Conservation (phyloP, 1,140 invertebrate genomes). For the Daktulosphaira vitifoliae region DNA sequence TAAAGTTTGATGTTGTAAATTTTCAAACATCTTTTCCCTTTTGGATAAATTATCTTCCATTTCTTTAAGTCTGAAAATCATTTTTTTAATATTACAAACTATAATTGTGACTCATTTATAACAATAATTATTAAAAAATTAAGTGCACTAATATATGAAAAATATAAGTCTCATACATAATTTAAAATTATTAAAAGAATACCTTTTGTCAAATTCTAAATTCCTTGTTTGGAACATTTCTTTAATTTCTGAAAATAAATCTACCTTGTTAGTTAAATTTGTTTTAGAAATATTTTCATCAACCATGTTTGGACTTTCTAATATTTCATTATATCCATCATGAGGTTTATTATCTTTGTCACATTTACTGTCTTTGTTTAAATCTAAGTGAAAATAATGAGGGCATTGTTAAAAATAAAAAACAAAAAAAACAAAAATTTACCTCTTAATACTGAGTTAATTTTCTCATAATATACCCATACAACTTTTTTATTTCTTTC, state of each 20-base stretch:
- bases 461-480: slow-evolving; percentile 22
- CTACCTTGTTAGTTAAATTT: not conserved
- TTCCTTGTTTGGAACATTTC: not conserved
- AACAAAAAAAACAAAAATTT: not conserved
- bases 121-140: too few species aligned
- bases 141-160: too few species aligned
- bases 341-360: not conserved
- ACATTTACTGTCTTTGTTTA: not conserved
- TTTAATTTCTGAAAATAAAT: not conserved
- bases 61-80: not conserved
- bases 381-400: not conserved
- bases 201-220: slow-evolving; percentile 15
- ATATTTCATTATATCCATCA: not conserved
- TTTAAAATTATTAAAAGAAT: not conserved
- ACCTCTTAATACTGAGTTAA: slow-evolving; percentile 17
- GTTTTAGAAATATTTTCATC: not conserved
- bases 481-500: slow-evolving; percentile 10
- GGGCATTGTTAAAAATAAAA: too few species aligned
- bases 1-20: slow-evolving; percentile 10
- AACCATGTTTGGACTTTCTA: not conserved
- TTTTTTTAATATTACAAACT: too few species aligned
- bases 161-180: too few species aligned
- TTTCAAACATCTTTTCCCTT: slow-evolving; percentile 1
- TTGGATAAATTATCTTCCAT: not conserved
- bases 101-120: too few species aligned